Evolutionary conservation across 2,113 vertebrate species (phyloP).

Genomic region (Hystrix brachyura): DNA sequence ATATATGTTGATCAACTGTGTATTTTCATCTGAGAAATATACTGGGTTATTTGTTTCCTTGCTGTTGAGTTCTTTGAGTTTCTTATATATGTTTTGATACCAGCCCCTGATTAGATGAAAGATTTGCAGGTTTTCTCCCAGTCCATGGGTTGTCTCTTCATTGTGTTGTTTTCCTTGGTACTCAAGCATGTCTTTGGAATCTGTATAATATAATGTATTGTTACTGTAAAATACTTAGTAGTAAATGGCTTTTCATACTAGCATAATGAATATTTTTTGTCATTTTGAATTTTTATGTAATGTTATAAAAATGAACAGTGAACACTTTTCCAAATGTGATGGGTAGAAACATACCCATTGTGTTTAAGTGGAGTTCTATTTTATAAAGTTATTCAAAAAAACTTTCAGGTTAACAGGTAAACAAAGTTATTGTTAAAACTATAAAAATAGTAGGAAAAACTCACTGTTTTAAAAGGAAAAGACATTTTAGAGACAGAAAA

Average conservation of each 20-base stretch:
- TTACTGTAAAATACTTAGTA: background rate
- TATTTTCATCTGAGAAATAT: background rate
- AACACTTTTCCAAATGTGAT: background rate
- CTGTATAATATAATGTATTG: background rate
- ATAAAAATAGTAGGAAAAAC: background rate
- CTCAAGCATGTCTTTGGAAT: background rate
- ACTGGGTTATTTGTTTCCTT: background rate
- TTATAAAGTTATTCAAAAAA: background rate
- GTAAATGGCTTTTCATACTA: background rate
- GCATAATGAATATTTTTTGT: background rate
- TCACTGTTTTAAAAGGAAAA: constrained; percentile 47
- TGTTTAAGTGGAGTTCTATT: background rate
- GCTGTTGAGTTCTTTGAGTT: background rate
- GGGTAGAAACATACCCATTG: background rate
- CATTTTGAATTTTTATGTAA: background rate
- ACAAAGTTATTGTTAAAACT: constrained; percentile 16
- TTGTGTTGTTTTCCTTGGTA: background rate
- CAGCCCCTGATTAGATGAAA: background rate
- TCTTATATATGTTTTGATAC: background rate
- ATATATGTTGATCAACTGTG: no score
- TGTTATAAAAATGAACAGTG: background rate
- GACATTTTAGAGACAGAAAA: constrained; percentile 14
- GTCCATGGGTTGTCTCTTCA: background rate
- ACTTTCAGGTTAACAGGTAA: background rate
- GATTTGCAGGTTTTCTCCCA: background rate